Percentiles rank a stretch among this genome's conserved stretches.
Conservation (phyloP, 1,140 invertebrate species). For the Magallana gigas region DNA sequence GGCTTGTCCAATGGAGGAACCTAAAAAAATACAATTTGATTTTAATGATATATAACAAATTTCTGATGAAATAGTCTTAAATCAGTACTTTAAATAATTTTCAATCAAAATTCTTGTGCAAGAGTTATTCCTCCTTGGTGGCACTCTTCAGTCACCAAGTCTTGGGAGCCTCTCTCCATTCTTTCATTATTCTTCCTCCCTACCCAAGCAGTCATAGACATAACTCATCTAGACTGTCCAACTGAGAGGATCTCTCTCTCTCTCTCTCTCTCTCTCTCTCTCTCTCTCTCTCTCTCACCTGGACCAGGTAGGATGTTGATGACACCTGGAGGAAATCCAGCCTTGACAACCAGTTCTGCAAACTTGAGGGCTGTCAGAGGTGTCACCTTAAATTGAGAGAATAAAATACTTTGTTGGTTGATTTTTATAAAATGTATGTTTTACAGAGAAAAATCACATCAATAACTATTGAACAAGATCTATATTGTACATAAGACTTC, state of each 20-base stretch:
- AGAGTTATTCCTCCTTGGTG: slow-evolving; percentile 14
- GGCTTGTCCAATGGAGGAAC: slow-evolving; percentile 88
- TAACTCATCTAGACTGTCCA: slow-evolving; percentile 50
- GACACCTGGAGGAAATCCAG: slow-evolving; percentile 96
- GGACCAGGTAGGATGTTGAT: slow-evolving; percentile 94
- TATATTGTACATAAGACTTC: no score
- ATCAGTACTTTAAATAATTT: no score
- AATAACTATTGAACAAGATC: no score
- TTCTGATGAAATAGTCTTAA: not conserved
- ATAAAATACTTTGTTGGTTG: no score
- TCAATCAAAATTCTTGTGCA: not conserved
- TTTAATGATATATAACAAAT: not conserved
- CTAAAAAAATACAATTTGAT: slow-evolving; percentile 70
- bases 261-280: not conserved
- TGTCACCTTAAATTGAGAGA: slow-evolving; percentile 75
- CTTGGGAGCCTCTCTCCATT: not conserved
- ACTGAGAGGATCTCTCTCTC: slow-evolving; percentile 27
- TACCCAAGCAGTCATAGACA: slow-evolving; percentile 50
- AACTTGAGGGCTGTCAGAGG: slow-evolving; percentile 96
- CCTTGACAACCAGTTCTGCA: slow-evolving; percentile 90
- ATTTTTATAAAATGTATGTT: no score
- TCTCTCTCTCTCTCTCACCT: slow-evolving; percentile 79
- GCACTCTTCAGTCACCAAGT: not conserved
- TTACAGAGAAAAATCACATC: no score
- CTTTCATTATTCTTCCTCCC: slow-evolving; percentile 41